Base-by-base conservation (phyloP, 2,888 invertebrate species). In the Halictus ligatus region DNA sequence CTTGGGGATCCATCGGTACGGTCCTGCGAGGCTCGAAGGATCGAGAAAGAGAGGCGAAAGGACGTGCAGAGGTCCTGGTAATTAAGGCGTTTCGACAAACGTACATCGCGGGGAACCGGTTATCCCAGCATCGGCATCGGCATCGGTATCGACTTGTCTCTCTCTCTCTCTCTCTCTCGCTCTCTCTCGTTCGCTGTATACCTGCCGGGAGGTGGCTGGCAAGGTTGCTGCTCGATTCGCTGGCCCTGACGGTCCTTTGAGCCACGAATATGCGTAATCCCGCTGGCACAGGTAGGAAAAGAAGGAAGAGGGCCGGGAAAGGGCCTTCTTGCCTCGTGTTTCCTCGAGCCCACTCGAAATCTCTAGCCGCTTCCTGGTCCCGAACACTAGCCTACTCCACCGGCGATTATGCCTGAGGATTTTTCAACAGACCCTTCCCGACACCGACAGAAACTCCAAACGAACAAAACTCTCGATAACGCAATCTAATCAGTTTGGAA, bases 51-150 rank as follows among this genome's bases (percentile, higher is more conserved):
- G 72, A 75, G 79, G 21, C 48, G 81, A 84, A 80, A 88, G 83
- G 80, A 87, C 81, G 85, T 79, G 82, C 79, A 75, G 86, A 86
- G 88, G 90, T 91, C 89, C 91, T 82, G 92, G 89, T 93, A 93
- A 93, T 93, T 93, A 92, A 93, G 92, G 92, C 90, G 93, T 93
- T 92, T 92, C 91, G 89, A 84, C 83, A 88, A 91, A 90, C 91
- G 89, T 84, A 87, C 82, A 84, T 77, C 86, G 89, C 80, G 86
- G 85, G 60, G 87, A 93, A 93, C 93, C 93, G 93, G 93, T 93
- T 93, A 89, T 91, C 79, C 87, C 78, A 74, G 83, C 71, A 87
- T 76, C 87, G 80, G 83, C 71, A 87, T 76, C 87, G 80, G 18
- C 80, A 60, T 60, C 60, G 60, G 60, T 25, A 60, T 60, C 85